These are phyloP conservation scores for Venturia canescens DNA, from an alignment of 1,140 invertebrate genomes.

Conservation along the genomic window DNA sequence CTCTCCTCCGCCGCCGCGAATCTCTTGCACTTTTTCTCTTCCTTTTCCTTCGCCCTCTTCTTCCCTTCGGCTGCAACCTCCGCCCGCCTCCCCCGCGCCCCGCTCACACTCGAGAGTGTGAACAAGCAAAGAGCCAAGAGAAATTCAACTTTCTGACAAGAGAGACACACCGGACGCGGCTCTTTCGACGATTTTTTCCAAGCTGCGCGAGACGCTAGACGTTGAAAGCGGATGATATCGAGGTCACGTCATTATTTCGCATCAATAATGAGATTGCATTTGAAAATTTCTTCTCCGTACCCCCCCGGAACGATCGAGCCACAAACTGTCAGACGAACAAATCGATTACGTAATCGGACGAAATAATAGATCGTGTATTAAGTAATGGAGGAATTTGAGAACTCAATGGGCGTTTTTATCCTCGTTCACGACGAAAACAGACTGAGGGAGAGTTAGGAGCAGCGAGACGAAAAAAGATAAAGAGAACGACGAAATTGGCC, in stretches of 20 bases:
- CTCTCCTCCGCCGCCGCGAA: neutral
- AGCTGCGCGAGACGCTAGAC: neutral
- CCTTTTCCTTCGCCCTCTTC: neutral
- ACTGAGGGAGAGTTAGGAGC: neutral
- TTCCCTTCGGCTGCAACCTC: neutral
- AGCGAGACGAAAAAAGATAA: neutral
- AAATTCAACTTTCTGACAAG: neutral
- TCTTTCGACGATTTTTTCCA: neutral
- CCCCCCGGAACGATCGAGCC: neutral
- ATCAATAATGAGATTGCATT: neutral
- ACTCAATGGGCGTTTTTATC: neutral
- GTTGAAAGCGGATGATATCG: neutral
- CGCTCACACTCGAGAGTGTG: neutral
- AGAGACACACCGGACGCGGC: neutral
- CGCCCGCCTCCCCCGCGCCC: neutral
- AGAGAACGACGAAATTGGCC: neutral
- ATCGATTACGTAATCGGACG: neutral
- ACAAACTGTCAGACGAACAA: neutral
- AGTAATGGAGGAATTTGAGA: neutral
- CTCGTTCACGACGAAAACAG: neutral
- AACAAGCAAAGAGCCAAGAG: neutral
- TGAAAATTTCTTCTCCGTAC: neutral
- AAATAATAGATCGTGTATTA: neutral
- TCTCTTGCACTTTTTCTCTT: neutral
- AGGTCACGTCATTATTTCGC: slow-evolving; percentile 26